Evolutionary conservation across 2,888 invertebrate genomes (phyloP), one percentile per base, ranked within the genome.

Genomic region (Lordiphosa andalusiaca): DNA sequence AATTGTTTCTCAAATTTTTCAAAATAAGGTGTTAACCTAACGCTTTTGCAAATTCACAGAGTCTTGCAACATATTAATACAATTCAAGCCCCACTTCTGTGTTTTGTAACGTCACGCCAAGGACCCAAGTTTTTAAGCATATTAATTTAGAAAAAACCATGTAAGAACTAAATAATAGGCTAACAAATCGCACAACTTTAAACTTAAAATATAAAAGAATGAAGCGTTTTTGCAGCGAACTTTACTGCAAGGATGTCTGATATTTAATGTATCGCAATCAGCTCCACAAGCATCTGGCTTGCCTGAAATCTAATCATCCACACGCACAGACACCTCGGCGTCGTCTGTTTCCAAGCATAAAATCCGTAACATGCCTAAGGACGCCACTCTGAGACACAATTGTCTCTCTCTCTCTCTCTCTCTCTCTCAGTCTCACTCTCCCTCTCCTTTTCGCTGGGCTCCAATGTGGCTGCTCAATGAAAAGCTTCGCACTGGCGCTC

Each of bases 391-490:
- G 19, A 19, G 19, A 19, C 3, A 19, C 19, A 19, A 19, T 19
- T 21, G 30, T 42, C 38, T 30, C 35, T 39, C 25, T 10, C 53
- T 25, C 37, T 39, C 35, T 36, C 25, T 46, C 19, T 21, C 36
- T 42, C 38, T 21, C 35, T 39, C 25, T 12, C 50, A 25, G 35
- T 39, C 44, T 25, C 35, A 33, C 35, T 36, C 25, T 46, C 19
- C n/a, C 13, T 49, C 42, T 38, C 41, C 9, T 25, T 30, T 4
- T 36, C 38, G 19, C 62, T 36, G 33, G 33, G 60, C 64, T 67
- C 51, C 72, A 78, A 70, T 67, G 56, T 67, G 64, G 47, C 60
- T 71, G 71, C 69, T 81, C 81, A 81, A 77, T 81, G 82, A 76
- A 81, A 76, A 81, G 81, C 76, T 76, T 41, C 9, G 10, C 21